A percentile compares a stretch with the other conserved stretches of the same genome.
Conservation (phyloP, 2,797 vertebrate genomes). For the Lateolabrax maculatus region DNA sequence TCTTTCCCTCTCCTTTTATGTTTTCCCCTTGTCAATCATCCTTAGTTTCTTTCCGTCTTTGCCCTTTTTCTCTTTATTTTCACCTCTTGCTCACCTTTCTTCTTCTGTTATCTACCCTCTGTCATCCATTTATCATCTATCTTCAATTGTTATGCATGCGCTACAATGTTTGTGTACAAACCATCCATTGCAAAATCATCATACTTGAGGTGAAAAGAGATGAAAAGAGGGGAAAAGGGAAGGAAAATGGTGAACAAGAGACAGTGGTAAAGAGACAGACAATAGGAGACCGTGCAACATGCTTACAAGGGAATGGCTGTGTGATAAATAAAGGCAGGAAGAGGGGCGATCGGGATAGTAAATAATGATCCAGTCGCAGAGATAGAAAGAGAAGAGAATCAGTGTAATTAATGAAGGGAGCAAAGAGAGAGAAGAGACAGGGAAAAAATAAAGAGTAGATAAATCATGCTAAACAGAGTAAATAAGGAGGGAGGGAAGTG, state of each 20-base stretch:
- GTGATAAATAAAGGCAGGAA: slow-evolving; percentile 59
- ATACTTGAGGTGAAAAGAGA: neutral
- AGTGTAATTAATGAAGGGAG: slow-evolving; percentile 71
- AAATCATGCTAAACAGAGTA: slow-evolving; percentile 58
- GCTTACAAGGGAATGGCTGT: slow-evolving; percentile 10
- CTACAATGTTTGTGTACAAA: slow-evolving; percentile 2
- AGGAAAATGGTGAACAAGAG: neutral
- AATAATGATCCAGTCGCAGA: slow-evolving; percentile 66
- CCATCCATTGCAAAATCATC: neutral
- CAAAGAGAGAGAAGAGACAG: slow-evolving; percentile 4
- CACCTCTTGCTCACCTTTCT: neutral
- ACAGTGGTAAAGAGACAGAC: neutral
- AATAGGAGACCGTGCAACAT: slow-evolving; percentile 6
- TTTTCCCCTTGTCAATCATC: slow-evolving; percentile 1
- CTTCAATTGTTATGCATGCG: slow-evolving; percentile 5
- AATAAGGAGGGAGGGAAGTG: slow-evolving; percentile 21
- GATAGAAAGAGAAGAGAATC: slow-evolving; percentile 59
- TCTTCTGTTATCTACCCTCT: slow-evolving; percentile 1
- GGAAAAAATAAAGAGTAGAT: slow-evolving; percentile 52
- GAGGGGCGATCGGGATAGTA: slow-evolving; percentile 43
- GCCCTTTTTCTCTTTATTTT: neutral
- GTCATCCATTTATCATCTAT: slow-evolving; percentile 4
- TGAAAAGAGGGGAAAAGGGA: neutral
- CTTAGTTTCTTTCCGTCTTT: neutral
- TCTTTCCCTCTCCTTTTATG: neutral